A percentile compares a stretch with the other conserved stretches of the same genome.
These are phyloP conservation scores for Schizopygopsis malacanthus DNA, from an alignment of 2,797 vertebrate species.

Conservation along the genomic window DNA sequence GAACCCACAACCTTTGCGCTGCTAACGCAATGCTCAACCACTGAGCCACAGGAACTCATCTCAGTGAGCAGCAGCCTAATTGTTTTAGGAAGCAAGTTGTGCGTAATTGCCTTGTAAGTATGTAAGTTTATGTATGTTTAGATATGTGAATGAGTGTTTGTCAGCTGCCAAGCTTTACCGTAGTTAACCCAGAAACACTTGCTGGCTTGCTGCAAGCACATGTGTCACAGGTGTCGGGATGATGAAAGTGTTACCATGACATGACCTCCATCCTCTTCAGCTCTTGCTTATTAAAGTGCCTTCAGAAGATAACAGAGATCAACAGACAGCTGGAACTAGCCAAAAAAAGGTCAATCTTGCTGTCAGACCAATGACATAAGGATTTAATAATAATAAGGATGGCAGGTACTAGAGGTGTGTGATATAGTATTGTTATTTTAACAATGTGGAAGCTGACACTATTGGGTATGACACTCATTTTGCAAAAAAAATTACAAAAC, in stretches of 20 bases:
- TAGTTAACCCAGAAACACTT: conserved; percentile 48
- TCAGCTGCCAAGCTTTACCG: conserved; percentile 20
- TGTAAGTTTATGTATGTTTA: conserved; percentile 44
- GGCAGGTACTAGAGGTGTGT: not conserved
- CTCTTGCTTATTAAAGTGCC: conserved; percentile 13
- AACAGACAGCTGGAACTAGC: conserved; percentile 18
- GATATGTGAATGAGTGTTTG: conserved; percentile 6
- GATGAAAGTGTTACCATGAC: conserved; percentile 40
- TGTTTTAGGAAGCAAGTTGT: conserved; percentile 63
- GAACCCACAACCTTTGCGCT: too few relatives aligned
- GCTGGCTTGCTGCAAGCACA: conserved; percentile 16
- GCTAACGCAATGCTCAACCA: too few relatives aligned
- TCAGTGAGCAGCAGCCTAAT: conserved; percentile 59
- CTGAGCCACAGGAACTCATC: not conserved
- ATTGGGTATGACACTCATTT: not conserved
- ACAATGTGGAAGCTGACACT: not conserved
- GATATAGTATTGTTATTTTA: not conserved
- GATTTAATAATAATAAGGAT: not conserved
- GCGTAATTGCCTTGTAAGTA: conserved; percentile 41
- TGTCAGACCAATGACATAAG: not conserved
- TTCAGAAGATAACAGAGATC: conserved; percentile 15
- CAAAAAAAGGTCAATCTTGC: conserved; percentile 20
- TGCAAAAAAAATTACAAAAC: not conserved
- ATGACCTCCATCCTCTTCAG: not conserved
- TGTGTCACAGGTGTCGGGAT: conserved; percentile 40